Evolutionary conservation across 2,113 vertebrate species (phyloP).

Genomic region (Narcine bancroftii): DNA sequence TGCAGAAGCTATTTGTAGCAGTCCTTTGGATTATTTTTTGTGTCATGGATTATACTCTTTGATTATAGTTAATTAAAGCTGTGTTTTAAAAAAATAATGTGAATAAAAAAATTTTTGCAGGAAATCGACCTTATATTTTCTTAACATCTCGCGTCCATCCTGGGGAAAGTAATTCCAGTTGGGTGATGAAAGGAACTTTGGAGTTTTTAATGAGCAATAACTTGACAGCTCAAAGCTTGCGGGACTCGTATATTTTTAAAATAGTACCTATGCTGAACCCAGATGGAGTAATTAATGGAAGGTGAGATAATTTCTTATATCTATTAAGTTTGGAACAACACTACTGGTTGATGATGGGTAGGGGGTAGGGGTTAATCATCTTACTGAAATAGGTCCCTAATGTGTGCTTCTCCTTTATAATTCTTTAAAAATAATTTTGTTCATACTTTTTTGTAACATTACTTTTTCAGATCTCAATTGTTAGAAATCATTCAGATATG

Average conservation of each 20-base stretch:
- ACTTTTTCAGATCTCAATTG: too few species aligned
- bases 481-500: neutral
- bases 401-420: neutral
- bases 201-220: constrained; percentile 89
- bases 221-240: constrained; percentile 73
- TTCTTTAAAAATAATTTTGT: neutral
- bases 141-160: constrained; percentile 92
- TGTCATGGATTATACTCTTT: neutral
- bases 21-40: neutral
- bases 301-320: constrained; percentile 60
- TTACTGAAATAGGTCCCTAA: neutral
- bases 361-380: neutral
- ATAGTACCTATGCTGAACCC: constrained; percentile 98
- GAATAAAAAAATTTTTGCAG: constrained; percentile 49
- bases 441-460: neutral
- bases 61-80: neutral
- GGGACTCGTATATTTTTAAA: constrained; percentile 95
- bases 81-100: neutral
- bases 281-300: constrained; percentile 95
- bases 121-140: constrained; percentile 89
- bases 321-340: neutral
- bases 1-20: neutral
- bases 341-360: neutral
- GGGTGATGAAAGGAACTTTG: constrained; percentile 98
- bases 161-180: constrained; percentile 95